These are phyloP conservation scores for Masnerella sp. DNA, from an alignment of 2,888 invertebrate genomes.

Conservation along the genomic window DNA sequence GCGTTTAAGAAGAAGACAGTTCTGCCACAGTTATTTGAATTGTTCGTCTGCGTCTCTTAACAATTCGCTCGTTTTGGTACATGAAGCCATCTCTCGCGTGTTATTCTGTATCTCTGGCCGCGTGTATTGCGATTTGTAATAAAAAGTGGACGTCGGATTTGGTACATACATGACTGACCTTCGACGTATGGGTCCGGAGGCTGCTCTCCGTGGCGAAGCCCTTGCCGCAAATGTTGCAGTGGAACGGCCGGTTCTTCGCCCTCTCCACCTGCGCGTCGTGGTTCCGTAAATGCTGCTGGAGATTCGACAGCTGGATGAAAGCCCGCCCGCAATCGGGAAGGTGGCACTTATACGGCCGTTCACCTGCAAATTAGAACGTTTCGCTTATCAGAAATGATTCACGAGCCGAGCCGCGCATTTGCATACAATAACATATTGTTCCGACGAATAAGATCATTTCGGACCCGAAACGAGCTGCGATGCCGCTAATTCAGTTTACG, in stretches of 20 bases:
- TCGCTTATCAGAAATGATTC: constrained; percentile 48
- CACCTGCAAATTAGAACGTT: constrained; percentile 83
- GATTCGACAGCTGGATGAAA: constrained; percentile 97
- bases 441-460: constrained; percentile 28
- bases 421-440: constrained; percentile 55
- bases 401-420: constrained; percentile 23
- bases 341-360: constrained; percentile 98
- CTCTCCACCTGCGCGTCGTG: constrained; percentile 97
- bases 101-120: constrained; percentile 59
- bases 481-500: constrained; percentile 15
- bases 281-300: constrained; percentile 96
- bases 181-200: constrained; percentile 95
- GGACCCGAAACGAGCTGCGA: constrained; percentile 12
- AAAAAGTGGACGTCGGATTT: constrained; percentile 77
- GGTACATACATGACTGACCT: constrained; percentile 90
- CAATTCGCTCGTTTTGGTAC: constrained; percentile 53
- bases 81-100: constrained; percentile 60
- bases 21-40: constrained; percentile 14
- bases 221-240: constrained; percentile 97
- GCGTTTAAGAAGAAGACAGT: constrained; percentile 45
- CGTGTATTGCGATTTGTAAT: constrained; percentile 56
- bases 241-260: constrained; percentile 96
- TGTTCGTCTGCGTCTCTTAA: constrained; percentile 27
- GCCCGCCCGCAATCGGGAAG: constrained; percentile 96
- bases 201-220: constrained; percentile 98